Evolutionary conservation across 1,140 invertebrate species (phyloP), one percentile per base, ranked within the genome.

Genomic region (Danaus plexippus): DNA sequence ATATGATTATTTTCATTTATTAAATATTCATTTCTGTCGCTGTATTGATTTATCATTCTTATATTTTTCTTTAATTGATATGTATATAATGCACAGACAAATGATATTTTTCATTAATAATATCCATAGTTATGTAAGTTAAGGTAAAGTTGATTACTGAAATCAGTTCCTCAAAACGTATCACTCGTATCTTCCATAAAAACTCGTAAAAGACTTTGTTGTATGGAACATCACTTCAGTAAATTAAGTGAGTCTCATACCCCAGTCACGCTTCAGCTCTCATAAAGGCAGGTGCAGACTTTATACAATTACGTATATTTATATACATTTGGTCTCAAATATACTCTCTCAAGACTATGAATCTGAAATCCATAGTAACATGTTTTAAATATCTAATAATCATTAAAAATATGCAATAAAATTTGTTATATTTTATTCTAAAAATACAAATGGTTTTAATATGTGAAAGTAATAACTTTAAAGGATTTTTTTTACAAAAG

Each of bases 241-340:
- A 69, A 66, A 75, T 75, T 67, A 75, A 73, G 61, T 58, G 63
- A 60, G 58, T 63, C 66, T 67, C 70, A 67, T 69, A 66, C 61
- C 55, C 70, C 18, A 61, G 72, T 71, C 70, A 73, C 73, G 73
- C 67, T 53, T 53, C 47, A 41, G 15, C 69, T 47, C 70, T 69
- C 65, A 59, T 61, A 61, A 57, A 67, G 67, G 61, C 65, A 62
- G 63, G 67, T 66, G 67, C 58, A 64, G 67, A 66, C 67, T 73
- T 54, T 15, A 15, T 15, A 15, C 15, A 15, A 15, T 15, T 15
- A 15, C 15, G 3, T 15, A 15, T 3, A 15, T 15, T 15, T 15
- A 15, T 15, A 15, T 15, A 15, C 15, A 15, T 15, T 15, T 15
- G 15, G 15, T 15, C 15, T 15, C 15, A 15, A 15, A 3, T 15